These are phyloP conservation scores for Dynastes maya DNA, from an alignment of 2,888 invertebrate species.

Conservation along the genomic window DNA sequence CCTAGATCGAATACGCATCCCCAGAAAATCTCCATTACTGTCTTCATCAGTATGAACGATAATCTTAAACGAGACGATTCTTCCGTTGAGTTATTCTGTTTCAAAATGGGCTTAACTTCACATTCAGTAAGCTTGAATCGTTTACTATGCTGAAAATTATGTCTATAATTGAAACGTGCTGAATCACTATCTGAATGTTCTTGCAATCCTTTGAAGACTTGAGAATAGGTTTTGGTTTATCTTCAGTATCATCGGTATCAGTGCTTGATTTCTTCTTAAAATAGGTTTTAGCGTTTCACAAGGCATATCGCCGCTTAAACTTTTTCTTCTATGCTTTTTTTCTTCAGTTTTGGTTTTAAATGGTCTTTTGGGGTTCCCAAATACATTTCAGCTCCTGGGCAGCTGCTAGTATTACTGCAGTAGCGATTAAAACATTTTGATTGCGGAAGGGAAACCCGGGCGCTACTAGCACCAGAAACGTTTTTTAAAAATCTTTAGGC, in stretches of 20 bases:
- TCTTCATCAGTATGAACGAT: constrained; percentile 74
- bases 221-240: constrained; percentile 83
- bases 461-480: constrained; percentile 80
- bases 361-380: constrained; percentile 65
- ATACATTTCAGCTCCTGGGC: constrained; percentile 73
- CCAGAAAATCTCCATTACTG: constrained; percentile 69
- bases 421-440: constrained; percentile 80
- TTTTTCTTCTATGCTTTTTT: constrained; percentile 84
- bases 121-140: constrained; percentile 70
- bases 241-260: constrained; percentile 84
- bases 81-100: constrained; percentile 76
- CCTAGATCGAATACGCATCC: constrained; percentile 55
- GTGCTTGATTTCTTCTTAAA: constrained; percentile 89
- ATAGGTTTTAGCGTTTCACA: constrained; percentile 81
- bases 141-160: constrained; percentile 50
- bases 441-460: constrained; percentile 74
- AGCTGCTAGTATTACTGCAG: constrained; percentile 78
- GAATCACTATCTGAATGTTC: constrained; percentile 48
- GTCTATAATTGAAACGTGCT: constrained; percentile 29
- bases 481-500: constrained; percentile 86
- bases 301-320: constrained; percentile 70
- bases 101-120: constrained; percentile 78
- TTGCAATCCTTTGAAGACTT: constrained; percentile 79
- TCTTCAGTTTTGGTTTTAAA: constrained; percentile 87
- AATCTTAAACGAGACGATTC: constrained; percentile 77